phyloP scores from a whole-genome alignment of 1,140 invertebrate species.

The Uloborus diversus region DNA sequence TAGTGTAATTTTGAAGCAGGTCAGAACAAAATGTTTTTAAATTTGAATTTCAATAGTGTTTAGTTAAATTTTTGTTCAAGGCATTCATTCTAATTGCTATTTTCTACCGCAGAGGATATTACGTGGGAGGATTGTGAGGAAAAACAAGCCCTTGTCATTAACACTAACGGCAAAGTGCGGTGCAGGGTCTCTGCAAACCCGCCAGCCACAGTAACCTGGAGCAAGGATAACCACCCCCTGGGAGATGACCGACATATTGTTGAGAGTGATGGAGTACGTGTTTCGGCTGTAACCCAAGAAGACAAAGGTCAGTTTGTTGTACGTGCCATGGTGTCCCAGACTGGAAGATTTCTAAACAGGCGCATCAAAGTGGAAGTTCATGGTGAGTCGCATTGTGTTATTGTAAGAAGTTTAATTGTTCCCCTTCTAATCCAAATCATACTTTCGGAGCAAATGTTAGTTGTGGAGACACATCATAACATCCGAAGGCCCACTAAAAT shows the following conservation, averaged over 20 bases:
- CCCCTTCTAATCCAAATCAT: too few relatives aligned
- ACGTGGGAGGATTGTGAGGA: conserved; percentile 84
- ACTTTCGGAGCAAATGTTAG: too few relatives aligned
- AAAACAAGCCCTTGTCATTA: conserved; percentile 82
- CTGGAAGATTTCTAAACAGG: conserved; percentile 78
- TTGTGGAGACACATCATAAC: too few relatives aligned
- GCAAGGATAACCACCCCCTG: conserved; percentile 76
- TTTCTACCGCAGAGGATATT: conserved; percentile 80
- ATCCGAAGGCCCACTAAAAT: too few relatives aligned
- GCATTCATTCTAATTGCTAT: too few relatives aligned
- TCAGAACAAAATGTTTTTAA: too few relatives aligned
- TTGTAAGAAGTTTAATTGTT: too few relatives aligned
- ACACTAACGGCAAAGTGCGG: conserved; percentile 76
- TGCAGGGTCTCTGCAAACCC: conserved; percentile 88
- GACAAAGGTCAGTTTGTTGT: conserved; percentile 88
- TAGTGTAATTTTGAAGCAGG: too few relatives aligned
- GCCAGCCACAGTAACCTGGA: conserved; percentile 83
- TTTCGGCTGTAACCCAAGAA: conserved; percentile 78
- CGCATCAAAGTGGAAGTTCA: conserved; percentile 81
- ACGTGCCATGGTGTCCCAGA: conserved; percentile 79
- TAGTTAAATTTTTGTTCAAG: too few relatives aligned
- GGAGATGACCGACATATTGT: conserved; percentile 74
- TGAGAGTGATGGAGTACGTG: conserved; percentile 78
- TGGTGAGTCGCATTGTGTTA: conserved; percentile 59
- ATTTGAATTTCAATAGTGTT: too few relatives aligned